These are phyloP conservation scores for Phylloscopus trochilus DNA, from an alignment of 2,113 vertebrate genomes.

Conservation along the genomic window DNA sequence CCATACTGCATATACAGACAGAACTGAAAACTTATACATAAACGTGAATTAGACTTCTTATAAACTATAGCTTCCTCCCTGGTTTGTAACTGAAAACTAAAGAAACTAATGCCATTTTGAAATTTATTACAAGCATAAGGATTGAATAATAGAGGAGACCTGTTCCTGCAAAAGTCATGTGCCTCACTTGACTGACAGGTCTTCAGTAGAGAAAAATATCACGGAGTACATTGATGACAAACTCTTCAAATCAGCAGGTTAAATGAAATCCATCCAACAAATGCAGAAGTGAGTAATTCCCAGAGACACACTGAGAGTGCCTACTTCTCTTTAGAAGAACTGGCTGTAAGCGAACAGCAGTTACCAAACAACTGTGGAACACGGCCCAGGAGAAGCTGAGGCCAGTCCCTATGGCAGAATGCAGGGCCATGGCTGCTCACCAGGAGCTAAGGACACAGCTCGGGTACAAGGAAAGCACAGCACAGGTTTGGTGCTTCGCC, in stretches of 20 bases:
- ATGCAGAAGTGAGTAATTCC: accelerated
- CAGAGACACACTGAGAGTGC: not conserved
- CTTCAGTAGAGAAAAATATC: not conserved
- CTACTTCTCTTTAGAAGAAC: not conserved
- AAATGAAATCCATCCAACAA: not conserved
- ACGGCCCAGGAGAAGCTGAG: not conserved
- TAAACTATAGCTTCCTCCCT: not conserved
- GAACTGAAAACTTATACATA: not conserved
- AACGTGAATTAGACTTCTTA: not conserved
- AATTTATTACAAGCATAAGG: not conserved
- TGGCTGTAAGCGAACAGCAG: not conserved
- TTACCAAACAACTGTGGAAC: not conserved
- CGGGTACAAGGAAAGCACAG: accelerated
- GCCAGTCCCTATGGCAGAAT: accelerated
- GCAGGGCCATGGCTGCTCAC: not conserved
- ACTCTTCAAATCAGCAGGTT: not conserved
- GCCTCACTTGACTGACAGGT: not conserved
- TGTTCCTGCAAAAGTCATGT: not conserved
- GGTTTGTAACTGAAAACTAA: not conserved
- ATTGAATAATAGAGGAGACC: not conserved
- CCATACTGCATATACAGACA: accelerated
- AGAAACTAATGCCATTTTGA: not conserved
- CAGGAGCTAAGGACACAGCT: not conserved
- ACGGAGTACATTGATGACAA: accelerated
- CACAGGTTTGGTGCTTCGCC: accelerated